Conservation (phyloP, 2,113 vertebrate genomes). For the Archilochus colubris region DNA sequence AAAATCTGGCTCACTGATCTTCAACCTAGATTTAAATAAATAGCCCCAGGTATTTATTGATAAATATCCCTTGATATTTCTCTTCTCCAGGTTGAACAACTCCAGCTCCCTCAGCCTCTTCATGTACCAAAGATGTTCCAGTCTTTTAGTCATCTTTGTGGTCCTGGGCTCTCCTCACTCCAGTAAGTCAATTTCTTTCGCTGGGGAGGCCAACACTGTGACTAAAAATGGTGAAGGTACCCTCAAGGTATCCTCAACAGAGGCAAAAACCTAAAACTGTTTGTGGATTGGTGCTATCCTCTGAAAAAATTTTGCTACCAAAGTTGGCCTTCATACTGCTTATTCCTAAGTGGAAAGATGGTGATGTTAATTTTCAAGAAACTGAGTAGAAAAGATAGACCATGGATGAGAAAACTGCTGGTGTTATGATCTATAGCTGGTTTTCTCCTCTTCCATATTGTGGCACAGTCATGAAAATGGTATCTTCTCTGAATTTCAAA, state of each 20-base stretch:
- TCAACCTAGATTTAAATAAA: background rate
- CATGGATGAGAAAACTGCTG: background rate
- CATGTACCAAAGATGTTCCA: background rate
- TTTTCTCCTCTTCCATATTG: background rate
- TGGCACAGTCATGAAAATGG: too few relatives aligned
- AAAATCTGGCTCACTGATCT: background rate
- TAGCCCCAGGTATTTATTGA: too few relatives aligned
- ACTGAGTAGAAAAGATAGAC: background rate
- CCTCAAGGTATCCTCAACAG: too few relatives aligned
- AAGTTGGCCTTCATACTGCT: background rate
- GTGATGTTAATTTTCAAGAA: background rate
- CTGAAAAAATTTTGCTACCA: background rate
- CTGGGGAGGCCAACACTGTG: background rate
- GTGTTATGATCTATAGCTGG: background rate
- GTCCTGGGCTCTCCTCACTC: background rate
- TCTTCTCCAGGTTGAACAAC: too few relatives aligned
- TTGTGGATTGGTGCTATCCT: background rate
- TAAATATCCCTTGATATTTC: background rate
- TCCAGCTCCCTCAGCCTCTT: background rate
- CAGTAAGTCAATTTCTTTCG: background rate
- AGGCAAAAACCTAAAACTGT: background rate
- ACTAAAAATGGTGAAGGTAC: background rate
- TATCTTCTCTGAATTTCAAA: background rate
- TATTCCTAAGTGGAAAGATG: background rate
- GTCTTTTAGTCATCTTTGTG: background rate